phyloP scores from a whole-genome alignment of 2,113 vertebrate genomes.

The Acanthochromis polyacanthus region DNA sequence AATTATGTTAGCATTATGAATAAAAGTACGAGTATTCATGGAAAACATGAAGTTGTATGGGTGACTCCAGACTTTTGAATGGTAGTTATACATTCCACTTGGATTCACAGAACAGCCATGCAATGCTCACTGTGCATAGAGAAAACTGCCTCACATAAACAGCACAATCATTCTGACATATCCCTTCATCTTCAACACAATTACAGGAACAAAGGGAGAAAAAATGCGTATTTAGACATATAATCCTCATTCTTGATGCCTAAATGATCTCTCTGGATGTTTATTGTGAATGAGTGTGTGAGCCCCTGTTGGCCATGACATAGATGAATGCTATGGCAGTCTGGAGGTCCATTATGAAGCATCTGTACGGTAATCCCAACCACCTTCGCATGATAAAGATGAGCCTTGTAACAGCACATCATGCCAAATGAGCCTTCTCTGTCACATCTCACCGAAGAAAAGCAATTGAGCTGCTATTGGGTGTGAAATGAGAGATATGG shows the following conservation, averaged over 20 bases:
- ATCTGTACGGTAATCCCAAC: constrained; percentile 53
- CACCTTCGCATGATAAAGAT: constrained; percentile 60
- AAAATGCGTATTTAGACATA: constrained; percentile 29
- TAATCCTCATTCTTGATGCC: constrained; percentile 41
- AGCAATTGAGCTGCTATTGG: constrained; percentile 34
- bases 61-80: too few relatives aligned
- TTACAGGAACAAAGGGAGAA: constrained; percentile 19
- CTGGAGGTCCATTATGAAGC: constrained; percentile 51
- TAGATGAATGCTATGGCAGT: constrained; percentile 34
- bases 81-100: background rate
- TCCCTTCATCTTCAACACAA: constrained; percentile 13
- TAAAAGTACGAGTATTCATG: too few relatives aligned
- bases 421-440: constrained; percentile 51
- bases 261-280: constrained; percentile 29
- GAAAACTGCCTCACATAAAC: constrained; percentile 4
- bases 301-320: constrained; percentile 23
- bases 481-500: constrained; percentile 33
- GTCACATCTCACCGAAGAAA: constrained; percentile 28
- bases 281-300: constrained; percentile 23
- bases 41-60: too few relatives aligned
- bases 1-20: too few relatives aligned
- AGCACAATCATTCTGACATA: background rate
- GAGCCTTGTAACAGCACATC: constrained; percentile 47
- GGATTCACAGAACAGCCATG: background rate
- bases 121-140: background rate